Conservation (phyloP, 2,797 vertebrate species). For the Cirrhinus mrigala region DNA sequence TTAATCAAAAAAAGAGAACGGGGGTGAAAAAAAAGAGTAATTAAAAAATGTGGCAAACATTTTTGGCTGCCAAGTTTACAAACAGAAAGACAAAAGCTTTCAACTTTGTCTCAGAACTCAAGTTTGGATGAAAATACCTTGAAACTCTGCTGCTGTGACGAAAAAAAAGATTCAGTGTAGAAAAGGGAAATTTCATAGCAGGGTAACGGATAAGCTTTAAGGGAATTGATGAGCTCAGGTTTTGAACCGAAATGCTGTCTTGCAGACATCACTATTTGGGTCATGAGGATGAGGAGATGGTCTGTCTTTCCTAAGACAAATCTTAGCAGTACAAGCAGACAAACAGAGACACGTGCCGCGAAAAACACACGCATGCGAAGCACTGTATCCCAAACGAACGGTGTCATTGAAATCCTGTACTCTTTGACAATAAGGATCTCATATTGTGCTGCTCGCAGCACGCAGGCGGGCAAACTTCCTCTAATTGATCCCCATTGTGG, state of each 20-base stretch:
- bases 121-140: slow-evolving; percentile 27
- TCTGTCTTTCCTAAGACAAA: slow-evolving; percentile 38
- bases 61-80: slow-evolving; percentile 46
- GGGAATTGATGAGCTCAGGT: slow-evolving; percentile 30
- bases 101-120: slow-evolving; percentile 7
- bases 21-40: slow-evolving; percentile 17
- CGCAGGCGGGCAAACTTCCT: slow-evolving; percentile 52
- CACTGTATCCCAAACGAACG: slow-evolving; percentile 7
- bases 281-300: slow-evolving; percentile 13
- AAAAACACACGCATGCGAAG: slow-evolving; percentile 1
- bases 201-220: slow-evolving; percentile 9
- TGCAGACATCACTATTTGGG: slow-evolving; percentile 32
- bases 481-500: slow-evolving; percentile 58
- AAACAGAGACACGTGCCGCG: slow-evolving; percentile 2
- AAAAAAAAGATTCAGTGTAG: not conserved
- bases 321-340: slow-evolving; percentile 21
- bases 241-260: slow-evolving; percentile 9
- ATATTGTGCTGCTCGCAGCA: slow-evolving; percentile 56
- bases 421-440: slow-evolving; percentile 29
- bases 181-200: slow-evolving; percentile 17
- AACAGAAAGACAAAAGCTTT: slow-evolving; percentile 11
- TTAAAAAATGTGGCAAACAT: slow-evolving; percentile 40
- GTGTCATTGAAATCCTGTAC: slow-evolving; percentile 39
- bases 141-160: not conserved
- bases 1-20: slow-evolving; percentile 19